Base-by-base conservation (phyloP, 2,113 vertebrate genomes). In the Gobius niger region DNA sequence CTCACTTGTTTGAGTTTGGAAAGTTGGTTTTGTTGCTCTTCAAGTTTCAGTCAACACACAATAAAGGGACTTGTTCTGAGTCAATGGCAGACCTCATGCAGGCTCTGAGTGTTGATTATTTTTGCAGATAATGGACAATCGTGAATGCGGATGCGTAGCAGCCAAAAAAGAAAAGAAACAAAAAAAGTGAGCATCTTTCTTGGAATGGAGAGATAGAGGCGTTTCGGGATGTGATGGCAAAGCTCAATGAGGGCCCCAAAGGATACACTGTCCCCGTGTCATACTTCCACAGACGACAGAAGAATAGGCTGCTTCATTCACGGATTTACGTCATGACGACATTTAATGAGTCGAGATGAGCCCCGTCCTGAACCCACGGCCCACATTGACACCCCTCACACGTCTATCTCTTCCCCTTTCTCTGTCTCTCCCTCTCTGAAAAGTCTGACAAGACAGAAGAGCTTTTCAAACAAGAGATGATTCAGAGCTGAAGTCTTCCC, bases 381-480 rank as follows among this genome's bases (percentile, higher is more conserved):
- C 78, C 76, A 76, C 79, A 75, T 66, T 73, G 70, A 78, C 75
- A 60, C 73, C 76, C 69, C 73, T 65, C 57, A 8, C 68, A 40
- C 24, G 5, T 34, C 24, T 34, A 34, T 34, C 81, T 78, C 75
- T 24, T 44, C 63, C 77, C 83, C 51, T 9, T 9, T 9, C 7
- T 10, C n/a, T 2, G 10, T 19, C 16, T 53, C 52, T 18, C 16
- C 13, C 14, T 14, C 1, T 49, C n/a, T 10, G 52, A 54, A 10
- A 54, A 50, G 1, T 83, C 72, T 82, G 79, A 82, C 76, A 70
- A 88, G 82, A 80, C 40, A 72, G 57, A 88, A 75, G 75, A 56
- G 65, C 18, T 73, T 84, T 88, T 86, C 76, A 81, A 86, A 85
- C 88, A 85, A 78, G 47, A 81, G 83, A 87, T 87, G 73, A 86